Percentiles rank a stretch among this genome's conserved stretches.
Conservation (phyloP, 2,797 vertebrate genomes). For the Ctenosaura bakeri region DNA sequence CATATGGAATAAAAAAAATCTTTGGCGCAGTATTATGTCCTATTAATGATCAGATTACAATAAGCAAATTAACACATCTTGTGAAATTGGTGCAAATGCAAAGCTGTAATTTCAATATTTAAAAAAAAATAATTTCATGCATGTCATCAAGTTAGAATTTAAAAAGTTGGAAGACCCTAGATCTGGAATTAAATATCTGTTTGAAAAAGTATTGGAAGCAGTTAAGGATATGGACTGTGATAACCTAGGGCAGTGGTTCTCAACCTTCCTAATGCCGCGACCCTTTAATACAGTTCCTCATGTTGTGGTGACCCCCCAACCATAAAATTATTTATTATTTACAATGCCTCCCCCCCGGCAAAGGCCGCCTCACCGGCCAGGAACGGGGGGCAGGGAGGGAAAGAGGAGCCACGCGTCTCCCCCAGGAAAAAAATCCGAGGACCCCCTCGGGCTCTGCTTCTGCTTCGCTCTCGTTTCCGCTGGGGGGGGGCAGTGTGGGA, state of each 20-base stretch:
- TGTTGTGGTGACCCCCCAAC: too few relatives aligned
- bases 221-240: background rate
- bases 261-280: too few relatives aligned
- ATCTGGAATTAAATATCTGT: background rate
- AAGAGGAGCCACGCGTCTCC: too few relatives aligned
- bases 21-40: background rate
- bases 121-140: background rate
- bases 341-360: too few relatives aligned
- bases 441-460: too few relatives aligned
- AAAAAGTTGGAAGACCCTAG: conserved; percentile 7
- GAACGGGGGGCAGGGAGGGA: too few relatives aligned
- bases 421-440: too few relatives aligned
- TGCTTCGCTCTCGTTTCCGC: too few relatives aligned
- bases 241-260: background rate
- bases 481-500: too few relatives aligned
- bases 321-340: too few relatives aligned
- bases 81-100: background rate
- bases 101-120: background rate
- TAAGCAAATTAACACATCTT: background rate
- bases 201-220: background rate
- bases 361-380: too few relatives aligned
- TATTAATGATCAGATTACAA: background rate
- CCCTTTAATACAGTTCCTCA: too few relatives aligned
- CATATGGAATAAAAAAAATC: background rate
- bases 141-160: background rate